Conservation (phyloP, 2,888 invertebrate genomes). For the Teleiodes luculella region DNA sequence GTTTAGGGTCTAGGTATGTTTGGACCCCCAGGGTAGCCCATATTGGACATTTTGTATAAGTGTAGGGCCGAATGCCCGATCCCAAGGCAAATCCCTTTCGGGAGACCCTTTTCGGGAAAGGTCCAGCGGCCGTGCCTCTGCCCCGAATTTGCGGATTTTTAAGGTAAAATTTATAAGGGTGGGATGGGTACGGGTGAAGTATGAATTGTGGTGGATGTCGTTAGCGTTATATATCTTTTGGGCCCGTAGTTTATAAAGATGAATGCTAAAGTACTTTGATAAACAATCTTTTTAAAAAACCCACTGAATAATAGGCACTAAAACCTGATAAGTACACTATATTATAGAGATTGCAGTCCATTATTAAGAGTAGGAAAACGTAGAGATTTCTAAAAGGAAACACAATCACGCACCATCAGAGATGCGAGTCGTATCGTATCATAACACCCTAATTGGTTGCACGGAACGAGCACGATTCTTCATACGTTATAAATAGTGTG, state of each 20-base stretch:
- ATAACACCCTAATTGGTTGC: slow-evolving; percentile 63
- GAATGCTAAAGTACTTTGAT: neutral
- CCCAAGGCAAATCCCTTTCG: slow-evolving; percentile 77
- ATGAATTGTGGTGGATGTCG: slow-evolving; percentile 36
- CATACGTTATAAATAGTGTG: slow-evolving; percentile 57
- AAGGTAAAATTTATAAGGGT: slow-evolving; percentile 77
- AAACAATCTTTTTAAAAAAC: neutral
- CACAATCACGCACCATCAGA: slow-evolving; percentile 21
- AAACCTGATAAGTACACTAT: too few species aligned
- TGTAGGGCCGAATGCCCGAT: slow-evolving; percentile 67
- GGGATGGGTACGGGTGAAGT: slow-evolving; percentile 35
- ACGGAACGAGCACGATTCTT: slow-evolving; percentile 55
- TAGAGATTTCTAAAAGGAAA: too few species aligned
- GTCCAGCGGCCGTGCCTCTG: slow-evolving; percentile 66
- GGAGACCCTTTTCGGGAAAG: slow-evolving; percentile 70
- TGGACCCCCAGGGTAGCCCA: slow-evolving; percentile 59
- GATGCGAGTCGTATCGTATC: slow-evolving; percentile 37
- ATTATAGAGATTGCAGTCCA: too few species aligned
- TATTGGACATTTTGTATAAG: slow-evolving; percentile 79
- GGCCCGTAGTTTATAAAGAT: slow-evolving; percentile 2
- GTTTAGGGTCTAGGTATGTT: slow-evolving; percentile 70
- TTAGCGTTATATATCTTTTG: slow-evolving; percentile 28
- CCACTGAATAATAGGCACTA: too few species aligned
- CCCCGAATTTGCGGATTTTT: slow-evolving; percentile 78
- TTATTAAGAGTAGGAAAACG: too few species aligned